A percentile compares a stretch with the other conserved stretches of the same genome.
Evolutionary conservation across 2,113 vertebrate species (phyloP).

Genomic region (Pangasianodon gigas): DNA sequence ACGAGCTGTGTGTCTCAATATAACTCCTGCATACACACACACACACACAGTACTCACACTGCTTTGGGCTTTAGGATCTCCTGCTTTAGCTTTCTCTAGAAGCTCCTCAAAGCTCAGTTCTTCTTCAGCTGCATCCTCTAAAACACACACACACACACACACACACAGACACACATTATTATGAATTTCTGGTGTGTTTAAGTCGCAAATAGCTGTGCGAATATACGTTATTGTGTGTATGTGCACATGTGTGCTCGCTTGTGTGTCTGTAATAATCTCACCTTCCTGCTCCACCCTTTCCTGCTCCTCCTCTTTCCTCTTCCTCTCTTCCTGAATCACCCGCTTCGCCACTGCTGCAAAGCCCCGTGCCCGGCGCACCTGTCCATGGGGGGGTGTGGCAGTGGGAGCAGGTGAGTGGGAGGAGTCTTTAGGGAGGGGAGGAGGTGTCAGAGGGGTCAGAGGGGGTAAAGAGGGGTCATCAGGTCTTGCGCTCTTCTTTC

Average conservation of each 20-base stretch:
- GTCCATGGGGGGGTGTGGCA: neutral
- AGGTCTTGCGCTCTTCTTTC: neutral
- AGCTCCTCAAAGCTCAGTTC: constrained; percentile 80
- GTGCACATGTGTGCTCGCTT: neutral
- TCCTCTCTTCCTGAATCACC: constrained; percentile 71
- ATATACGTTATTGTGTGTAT: neutral
- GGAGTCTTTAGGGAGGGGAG: neutral
- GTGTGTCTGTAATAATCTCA: constrained; percentile 44
- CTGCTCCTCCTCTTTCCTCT: constrained; percentile 65
- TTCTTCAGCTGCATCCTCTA: constrained; percentile 74
- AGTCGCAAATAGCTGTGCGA: neutral
- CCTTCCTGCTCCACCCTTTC: constrained; percentile 64
- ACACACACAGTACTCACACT: constrained; percentile 70
- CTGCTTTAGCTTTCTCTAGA: constrained; percentile 82
- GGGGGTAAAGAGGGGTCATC: neutral
- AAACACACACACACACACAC: neutral
- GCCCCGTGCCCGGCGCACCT: constrained; percentile 41
- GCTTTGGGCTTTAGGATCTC: constrained; percentile 86
- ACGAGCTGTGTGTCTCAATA: constrained; percentile 4
- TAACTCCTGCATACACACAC: neutral
- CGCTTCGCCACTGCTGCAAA: constrained; percentile 67
- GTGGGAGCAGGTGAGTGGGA: neutral
- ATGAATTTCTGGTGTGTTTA: neutral
- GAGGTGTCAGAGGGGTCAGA: neutral
- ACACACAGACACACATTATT: constrained; percentile 5